Evolutionary conservation across 2,113 vertebrate species (phyloP), one percentile per base, ranked within the genome.

Genomic region (Rallus limicola): DNA sequence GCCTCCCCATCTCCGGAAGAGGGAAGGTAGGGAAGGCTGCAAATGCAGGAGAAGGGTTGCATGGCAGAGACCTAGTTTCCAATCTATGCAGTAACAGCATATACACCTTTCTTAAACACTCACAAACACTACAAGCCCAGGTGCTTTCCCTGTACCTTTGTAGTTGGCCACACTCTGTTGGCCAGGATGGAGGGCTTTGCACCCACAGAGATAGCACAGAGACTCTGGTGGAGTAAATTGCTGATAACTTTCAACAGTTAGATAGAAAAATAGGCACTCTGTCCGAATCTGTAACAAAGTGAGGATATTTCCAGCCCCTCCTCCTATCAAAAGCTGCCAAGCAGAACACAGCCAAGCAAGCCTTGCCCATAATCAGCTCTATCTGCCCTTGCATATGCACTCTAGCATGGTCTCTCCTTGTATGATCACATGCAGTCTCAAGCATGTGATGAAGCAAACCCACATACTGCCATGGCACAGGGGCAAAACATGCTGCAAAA

Each of bases 251-350:
- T 25, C 56, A 65, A 53, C 20, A 67, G 40, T 52, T 34, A 25
- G 75, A 42, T 10, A 64, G 65, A 76, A 92, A 95, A 95, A 46
- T 28, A 75, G 77, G 86, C 91, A 62, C 77, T 74, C 74, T 42
- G 50, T 48, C 63, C 58, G 60, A 84, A 58, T 65, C 50, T 59
- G 1, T 29, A 80, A 75, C 56, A 70, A 69, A 82, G 65, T 1
- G 4, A 81, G 79, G 44, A 25, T 68, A 76, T 75, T 80, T 75
- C 58, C 2, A 34, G 52, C 56, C 48, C 74, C 65, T 95, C 65
- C 64, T 86, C 31, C 78, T 38, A 6, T 1, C 68, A 64, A 59
- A 75, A 70, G 65, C 53, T 94, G 85, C 82, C 85, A 82, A 94
- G 74, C 14, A 67, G 92, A 93, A 95, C 90, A 86, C 0, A 5